phyloP scores from a whole-genome alignment of 2,113 vertebrate genomes.

The Saiga tatarica region DNA sequence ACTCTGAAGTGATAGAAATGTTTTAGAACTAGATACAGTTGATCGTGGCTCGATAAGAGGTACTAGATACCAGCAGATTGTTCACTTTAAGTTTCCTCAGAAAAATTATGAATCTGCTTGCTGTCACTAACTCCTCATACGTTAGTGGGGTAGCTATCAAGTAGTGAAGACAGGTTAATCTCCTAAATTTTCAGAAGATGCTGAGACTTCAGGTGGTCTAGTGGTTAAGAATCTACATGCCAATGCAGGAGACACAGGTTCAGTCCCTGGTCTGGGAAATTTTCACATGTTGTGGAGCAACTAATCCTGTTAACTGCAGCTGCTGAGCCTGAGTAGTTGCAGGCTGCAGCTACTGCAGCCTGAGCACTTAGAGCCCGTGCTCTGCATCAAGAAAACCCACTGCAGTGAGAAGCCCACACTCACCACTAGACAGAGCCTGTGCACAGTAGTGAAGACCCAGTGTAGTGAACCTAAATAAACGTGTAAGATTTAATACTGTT shows the following conservation, averaged over 20 bases:
- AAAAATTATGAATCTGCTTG: not conserved
- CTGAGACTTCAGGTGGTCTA: not conserved
- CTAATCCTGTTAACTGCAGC: not conserved
- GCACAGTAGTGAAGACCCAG: not conserved
- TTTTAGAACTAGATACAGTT: not conserved
- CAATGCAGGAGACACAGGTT: not conserved
- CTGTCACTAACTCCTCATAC: not conserved
- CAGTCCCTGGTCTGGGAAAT: not conserved
- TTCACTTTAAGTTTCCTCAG: not conserved
- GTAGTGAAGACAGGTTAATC: not conserved
- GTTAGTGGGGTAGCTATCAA: not conserved
- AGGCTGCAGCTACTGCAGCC: not conserved
- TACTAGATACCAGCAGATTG: not conserved
- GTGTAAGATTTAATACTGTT: not conserved
- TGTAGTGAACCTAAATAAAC: not conserved
- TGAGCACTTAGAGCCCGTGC: not conserved
- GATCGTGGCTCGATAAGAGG: not conserved
- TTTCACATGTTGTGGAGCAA: not conserved
- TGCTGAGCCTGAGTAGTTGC: not conserved
- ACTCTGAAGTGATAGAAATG: not conserved
- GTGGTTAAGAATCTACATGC: not conserved
- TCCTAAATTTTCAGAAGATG: not conserved
- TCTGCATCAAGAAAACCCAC: not conserved
- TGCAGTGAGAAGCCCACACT: fast-evolving
- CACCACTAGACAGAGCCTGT: not conserved